Conservation (phyloP, 2,113 vertebrate genomes). For the Ptilorrhoa leucosticta region DNA sequence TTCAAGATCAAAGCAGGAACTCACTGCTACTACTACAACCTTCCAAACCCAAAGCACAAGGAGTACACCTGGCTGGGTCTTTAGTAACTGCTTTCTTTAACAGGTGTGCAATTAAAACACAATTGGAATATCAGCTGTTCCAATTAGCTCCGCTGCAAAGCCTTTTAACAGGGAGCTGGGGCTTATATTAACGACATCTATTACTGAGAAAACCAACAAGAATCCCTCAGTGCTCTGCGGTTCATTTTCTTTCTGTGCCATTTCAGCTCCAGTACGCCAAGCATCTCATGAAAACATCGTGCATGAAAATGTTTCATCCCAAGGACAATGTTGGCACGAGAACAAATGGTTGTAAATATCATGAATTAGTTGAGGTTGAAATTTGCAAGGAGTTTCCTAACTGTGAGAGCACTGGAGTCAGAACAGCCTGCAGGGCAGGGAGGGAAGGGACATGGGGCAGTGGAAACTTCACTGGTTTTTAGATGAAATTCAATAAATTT, state of each 20-base stretch:
- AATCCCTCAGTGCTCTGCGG: neutral
- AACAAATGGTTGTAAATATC: neutral
- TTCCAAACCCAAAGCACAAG: neutral
- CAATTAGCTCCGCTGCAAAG: neutral
- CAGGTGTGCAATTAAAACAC: neutral
- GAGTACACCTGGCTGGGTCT: accelerated
- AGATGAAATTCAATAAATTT: neutral
- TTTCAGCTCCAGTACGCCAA: neutral
- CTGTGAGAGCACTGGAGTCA: accelerated
- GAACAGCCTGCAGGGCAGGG: neutral
- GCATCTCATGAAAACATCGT: neutral
- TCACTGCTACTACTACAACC: neutral
- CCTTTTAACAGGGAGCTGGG: neutral
- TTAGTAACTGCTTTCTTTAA: neutral
- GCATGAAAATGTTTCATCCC: neutral
- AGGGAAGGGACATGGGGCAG: neutral
- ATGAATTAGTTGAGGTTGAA: neutral
- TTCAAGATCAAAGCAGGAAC: neutral
- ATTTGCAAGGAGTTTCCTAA: neutral
- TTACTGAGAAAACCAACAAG: neutral
- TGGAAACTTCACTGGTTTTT: neutral
- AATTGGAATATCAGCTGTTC: neutral
- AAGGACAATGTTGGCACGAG: neutral
- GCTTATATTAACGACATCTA: accelerated
- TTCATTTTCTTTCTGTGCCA: neutral